Conservation (phyloP, 2,113 vertebrate species). For the Dascyllus trimaculatus region DNA sequence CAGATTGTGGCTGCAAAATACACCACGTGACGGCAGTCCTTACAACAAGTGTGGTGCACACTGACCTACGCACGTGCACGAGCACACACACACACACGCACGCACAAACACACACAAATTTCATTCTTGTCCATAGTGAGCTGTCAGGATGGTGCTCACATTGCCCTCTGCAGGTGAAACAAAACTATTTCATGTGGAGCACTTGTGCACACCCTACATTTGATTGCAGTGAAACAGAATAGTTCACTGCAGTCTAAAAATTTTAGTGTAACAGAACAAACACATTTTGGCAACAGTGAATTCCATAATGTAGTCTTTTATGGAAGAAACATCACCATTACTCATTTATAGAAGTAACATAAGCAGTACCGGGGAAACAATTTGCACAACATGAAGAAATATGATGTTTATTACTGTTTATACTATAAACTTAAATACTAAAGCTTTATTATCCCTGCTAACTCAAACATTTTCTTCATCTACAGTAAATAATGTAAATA, state of each 20-base stretch:
- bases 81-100: neutral
- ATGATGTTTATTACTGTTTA: constrained; percentile 18
- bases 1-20: neutral
- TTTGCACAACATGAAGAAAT: neutral
- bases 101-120: neutral
- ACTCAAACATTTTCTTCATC: too few relatives aligned
- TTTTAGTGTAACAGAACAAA: too few relatives aligned
- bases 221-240: neutral
- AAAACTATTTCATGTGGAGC: neutral
- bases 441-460: neutral
- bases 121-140: neutral
- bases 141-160: neutral
- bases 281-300: too few relatives aligned
- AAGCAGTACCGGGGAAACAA: neutral
- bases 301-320: neutral
- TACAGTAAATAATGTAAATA: too few relatives aligned
- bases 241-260: neutral
- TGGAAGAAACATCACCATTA: neutral
- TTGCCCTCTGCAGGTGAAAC: constrained; percentile 9
- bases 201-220: too few relatives aligned
- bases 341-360: neutral
- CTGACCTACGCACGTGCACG: too few relatives aligned
- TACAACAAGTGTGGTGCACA: neutral
- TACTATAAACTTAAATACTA: neutral
- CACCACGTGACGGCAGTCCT: constrained; percentile 35